Percentiles rank a stretch among this genome's conserved stretches.
Conservation (phyloP, 1,140 invertebrate species). For the Wiebesia pumilae region DNA sequence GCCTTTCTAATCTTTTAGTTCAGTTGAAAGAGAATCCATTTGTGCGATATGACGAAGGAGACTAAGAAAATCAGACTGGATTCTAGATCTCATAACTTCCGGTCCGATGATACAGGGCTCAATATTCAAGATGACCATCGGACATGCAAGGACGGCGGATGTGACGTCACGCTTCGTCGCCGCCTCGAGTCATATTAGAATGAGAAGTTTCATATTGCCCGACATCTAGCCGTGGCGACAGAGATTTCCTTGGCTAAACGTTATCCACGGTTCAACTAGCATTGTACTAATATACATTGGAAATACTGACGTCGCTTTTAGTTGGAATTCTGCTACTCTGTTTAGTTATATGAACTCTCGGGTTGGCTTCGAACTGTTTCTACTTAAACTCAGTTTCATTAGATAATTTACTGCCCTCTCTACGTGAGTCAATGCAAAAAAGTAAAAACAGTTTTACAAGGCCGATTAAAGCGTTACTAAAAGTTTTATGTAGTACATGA, state of each 20-base stretch:
- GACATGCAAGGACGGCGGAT: constrained; percentile 66
- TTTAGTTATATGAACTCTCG: constrained; percentile 49
- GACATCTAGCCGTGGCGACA: constrained; percentile 58
- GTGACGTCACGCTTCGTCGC: constrained; percentile 74
- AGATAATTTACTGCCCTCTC: background rate
- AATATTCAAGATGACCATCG: constrained; percentile 75
- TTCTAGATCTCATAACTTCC: constrained; percentile 75
- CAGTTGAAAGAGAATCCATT: background rate
- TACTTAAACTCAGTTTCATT: constrained; percentile 28
- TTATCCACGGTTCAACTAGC: constrained; percentile 66
- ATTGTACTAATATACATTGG: constrained; percentile 67
- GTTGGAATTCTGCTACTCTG: constrained; percentile 25
- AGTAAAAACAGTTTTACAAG: background rate
- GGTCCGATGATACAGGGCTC: constrained; percentile 69
- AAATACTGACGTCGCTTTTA: constrained; percentile 43
- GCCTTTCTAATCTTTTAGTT: constrained; percentile 19
- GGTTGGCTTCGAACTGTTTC: background rate
- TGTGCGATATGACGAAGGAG: constrained; percentile 55
- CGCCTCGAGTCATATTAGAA: constrained; percentile 73
- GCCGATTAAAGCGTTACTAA: background rate
- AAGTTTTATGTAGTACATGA: background rate
- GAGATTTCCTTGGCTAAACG: constrained; percentile 64
- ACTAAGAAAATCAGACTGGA: constrained; percentile 63
- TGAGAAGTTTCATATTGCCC: constrained; percentile 73
- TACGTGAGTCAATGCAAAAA: background rate